These are phyloP conservation scores for Tipula helvola DNA, from an alignment of 2,888 invertebrate species.

Conservation along the genomic window DNA sequence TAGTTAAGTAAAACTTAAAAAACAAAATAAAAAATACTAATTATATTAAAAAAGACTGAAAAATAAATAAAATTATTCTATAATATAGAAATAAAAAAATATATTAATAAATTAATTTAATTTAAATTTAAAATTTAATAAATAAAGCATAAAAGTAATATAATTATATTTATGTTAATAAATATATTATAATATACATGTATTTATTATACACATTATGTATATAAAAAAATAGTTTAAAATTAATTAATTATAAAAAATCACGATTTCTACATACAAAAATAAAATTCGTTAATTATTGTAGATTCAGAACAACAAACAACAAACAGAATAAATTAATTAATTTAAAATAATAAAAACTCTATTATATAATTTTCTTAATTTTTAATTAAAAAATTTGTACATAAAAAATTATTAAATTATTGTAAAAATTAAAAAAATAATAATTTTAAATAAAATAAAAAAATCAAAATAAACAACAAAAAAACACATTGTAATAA, in stretches of 20 bases:
- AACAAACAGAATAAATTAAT: not conserved
- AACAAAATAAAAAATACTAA: not conserved
- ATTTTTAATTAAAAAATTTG: not conserved
- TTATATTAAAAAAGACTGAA: conserved; percentile 4
- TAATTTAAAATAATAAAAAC: not conserved
- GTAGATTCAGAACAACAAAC: not conserved
- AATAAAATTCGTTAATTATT: not conserved
- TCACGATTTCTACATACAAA: not conserved
- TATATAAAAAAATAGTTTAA: not conserved
- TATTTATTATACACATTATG: too few species aligned
- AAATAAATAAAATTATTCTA: not conserved
- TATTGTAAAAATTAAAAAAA: not conserved
- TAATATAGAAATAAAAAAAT: not conserved
- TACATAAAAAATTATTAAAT: not conserved
- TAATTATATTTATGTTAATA: not conserved
- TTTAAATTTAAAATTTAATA: not conserved
- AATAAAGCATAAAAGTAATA: not conserved
- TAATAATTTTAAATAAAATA: not conserved
- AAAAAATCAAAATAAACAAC: not conserved
- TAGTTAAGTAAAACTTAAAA: not conserved
- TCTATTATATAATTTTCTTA: not conserved
- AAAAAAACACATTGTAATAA: not conserved
- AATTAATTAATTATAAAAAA: not conserved
- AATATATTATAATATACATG: not conserved
- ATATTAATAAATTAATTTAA: not conserved